These are phyloP conservation scores for Callopanchax toddi DNA, from an alignment of 2,113 vertebrate species.

Conservation along the genomic window DNA sequence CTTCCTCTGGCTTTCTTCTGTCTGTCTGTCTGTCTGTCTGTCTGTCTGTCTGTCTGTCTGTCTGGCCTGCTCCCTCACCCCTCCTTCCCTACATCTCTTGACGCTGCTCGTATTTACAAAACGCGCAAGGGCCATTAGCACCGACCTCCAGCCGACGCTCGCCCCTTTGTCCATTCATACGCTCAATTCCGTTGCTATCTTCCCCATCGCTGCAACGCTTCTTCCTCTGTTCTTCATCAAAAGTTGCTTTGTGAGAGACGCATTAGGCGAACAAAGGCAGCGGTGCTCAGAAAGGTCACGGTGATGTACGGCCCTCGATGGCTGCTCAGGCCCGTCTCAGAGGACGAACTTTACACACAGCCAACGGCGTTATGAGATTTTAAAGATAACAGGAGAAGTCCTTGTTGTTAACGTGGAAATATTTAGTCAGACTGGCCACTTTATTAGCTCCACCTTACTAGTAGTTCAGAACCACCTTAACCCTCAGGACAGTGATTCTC, in stretches of 20 bases:
- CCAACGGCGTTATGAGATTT: no score
- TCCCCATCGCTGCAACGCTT: conserved; percentile 63
- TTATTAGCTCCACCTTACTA: no score
- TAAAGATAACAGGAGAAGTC: no score
- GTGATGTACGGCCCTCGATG: conserved; percentile 54
- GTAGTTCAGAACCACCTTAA: no score
- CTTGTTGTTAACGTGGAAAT: no score
- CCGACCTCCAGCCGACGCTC: conserved; percentile 52
- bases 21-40: no score
- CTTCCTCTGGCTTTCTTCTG: conserved; percentile 40
- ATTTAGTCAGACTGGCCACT: no score
- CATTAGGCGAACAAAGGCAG: conserved; percentile 67
- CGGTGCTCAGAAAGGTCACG: conserved; percentile 67
- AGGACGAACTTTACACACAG: no score
- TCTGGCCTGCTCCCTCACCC: conserved; percentile 35
- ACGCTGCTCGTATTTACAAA: conserved; percentile 66
- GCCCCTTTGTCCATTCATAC: conserved; percentile 65
- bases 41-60: no score
- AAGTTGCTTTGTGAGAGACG: conserved; percentile 65
- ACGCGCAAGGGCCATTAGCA: conserved; percentile 73
- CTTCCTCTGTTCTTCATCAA: conserved; percentile 60
- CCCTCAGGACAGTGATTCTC: no score
- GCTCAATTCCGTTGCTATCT: conserved; percentile 51
- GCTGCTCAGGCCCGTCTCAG: conserved; percentile 52
- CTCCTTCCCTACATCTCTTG: conserved; percentile 54